Evolutionary conservation across 2,113 vertebrate genomes (phyloP).

Genomic region (Machaerirhynchus nigripectus): DNA sequence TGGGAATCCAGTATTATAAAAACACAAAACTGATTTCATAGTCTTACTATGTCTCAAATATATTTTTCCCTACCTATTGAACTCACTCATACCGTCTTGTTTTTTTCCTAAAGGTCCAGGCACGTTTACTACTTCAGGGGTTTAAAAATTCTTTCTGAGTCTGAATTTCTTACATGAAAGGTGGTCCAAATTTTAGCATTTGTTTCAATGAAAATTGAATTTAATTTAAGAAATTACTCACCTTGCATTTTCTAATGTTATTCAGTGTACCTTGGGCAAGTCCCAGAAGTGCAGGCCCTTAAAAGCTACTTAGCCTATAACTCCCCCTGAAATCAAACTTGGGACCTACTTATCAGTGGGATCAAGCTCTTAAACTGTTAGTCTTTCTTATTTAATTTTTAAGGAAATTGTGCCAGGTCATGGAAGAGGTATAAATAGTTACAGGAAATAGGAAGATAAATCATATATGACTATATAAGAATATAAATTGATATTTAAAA

Average conservation of each 20-base stretch:
- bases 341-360: not conserved
- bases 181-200: not conserved
- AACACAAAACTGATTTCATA: constrained; percentile 33
- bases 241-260: not conserved
- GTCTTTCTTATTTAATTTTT: not conserved
- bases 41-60: constrained; percentile 43
- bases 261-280: not conserved
- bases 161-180: not conserved
- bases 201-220: not conserved
- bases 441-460: not conserved
- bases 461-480: not conserved
- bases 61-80: not conserved
- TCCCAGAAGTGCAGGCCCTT: not conserved
- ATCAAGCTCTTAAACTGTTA: not conserved
- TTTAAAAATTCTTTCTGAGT: not conserved
- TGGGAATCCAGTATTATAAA: constrained; percentile 49
- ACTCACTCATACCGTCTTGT: constrained; percentile 10
- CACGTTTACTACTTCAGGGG: not conserved
- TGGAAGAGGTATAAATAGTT: not conserved
- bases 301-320: not conserved
- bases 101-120: constrained; percentile 9
- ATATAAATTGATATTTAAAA: not conserved
- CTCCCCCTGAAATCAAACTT: not conserved
- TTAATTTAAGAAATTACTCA: not conserved
- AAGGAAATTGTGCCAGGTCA: not conserved